Evolutionary conservation across 2,113 vertebrate species (phyloP).

Genomic region (Embiotoca jacksoni): DNA sequence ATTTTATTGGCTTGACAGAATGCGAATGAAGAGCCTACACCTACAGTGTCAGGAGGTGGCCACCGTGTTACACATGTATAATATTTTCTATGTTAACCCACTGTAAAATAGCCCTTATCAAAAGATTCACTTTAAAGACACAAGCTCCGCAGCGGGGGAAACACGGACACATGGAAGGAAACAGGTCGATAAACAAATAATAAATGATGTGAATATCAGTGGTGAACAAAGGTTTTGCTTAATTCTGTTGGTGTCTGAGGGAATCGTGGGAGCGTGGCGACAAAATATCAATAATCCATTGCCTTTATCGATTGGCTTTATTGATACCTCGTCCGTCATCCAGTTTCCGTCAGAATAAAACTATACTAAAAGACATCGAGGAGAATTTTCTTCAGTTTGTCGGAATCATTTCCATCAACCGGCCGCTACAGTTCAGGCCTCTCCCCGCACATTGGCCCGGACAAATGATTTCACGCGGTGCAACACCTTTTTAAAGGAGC

Average conservation of each 20-base stretch:
- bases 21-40: not conserved
- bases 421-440: constrained; percentile 43
- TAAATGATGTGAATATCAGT: constrained; percentile 33
- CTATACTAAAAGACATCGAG: constrained; percentile 11
- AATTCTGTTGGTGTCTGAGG: constrained; percentile 36
- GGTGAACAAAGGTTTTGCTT: constrained; percentile 61
- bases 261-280: constrained; percentile 38
- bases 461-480: constrained; percentile 76
- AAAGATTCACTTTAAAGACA: not conserved
- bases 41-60: not conserved
- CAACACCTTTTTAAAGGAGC: constrained; percentile 79
- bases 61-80: not conserved
- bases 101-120: not conserved
- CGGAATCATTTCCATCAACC: constrained; percentile 46
- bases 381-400: constrained; percentile 25
- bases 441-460: constrained; percentile 61
- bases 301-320: constrained; percentile 57
- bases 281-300: constrained; percentile 60
- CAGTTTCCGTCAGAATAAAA: constrained; percentile 16
- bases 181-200: constrained; percentile 52
- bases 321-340: constrained; percentile 49
- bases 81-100: not conserved
- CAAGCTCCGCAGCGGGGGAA: not conserved
- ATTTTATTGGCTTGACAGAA: constrained; percentile 25
- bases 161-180: not conserved